Evolutionary conservation across 2,113 vertebrate species (phyloP).

Genomic region (Lutjanus erythropterus): DNA sequence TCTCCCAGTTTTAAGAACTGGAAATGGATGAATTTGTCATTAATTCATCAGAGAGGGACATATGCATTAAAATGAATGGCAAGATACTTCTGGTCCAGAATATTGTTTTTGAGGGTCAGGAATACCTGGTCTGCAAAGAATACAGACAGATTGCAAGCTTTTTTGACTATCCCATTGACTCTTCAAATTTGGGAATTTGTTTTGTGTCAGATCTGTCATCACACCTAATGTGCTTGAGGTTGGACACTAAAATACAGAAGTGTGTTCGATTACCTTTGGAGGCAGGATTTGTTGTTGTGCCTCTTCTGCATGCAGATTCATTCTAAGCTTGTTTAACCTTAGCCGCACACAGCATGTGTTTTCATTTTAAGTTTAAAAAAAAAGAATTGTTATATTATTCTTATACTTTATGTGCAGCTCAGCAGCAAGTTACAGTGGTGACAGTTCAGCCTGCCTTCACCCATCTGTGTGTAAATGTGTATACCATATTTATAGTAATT

Average conservation of each 20-base stretch:
- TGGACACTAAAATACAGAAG: neutral
- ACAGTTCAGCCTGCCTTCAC: too few relatives aligned
- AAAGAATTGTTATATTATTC: too few relatives aligned
- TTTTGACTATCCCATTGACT: slow-evolving; percentile 12
- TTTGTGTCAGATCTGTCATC: slow-evolving; percentile 7
- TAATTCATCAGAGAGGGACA: slow-evolving; percentile 1
- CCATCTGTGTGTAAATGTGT: too few relatives aligned
- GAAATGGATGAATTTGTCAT: neutral
- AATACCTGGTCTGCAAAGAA: neutral
- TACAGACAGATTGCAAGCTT: neutral
- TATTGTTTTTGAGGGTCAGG: neutral
- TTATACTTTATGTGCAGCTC: too few relatives aligned
- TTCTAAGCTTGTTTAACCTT: too few relatives aligned
- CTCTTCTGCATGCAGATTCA: too few relatives aligned
- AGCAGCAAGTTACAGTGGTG: too few relatives aligned
- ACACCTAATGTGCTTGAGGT: neutral
- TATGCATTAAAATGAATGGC: neutral
- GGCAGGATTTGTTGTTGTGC: too few relatives aligned
- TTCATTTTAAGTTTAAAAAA: too few relatives aligned
- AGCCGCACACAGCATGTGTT: too few relatives aligned
- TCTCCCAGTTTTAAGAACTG: neutral
- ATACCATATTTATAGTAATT: too few relatives aligned
- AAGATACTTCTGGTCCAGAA: neutral
- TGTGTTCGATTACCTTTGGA: neutral
- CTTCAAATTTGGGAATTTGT: neutral